Conservation (phyloP, 2,888 invertebrate genomes). For the Athalia circularis region DNA sequence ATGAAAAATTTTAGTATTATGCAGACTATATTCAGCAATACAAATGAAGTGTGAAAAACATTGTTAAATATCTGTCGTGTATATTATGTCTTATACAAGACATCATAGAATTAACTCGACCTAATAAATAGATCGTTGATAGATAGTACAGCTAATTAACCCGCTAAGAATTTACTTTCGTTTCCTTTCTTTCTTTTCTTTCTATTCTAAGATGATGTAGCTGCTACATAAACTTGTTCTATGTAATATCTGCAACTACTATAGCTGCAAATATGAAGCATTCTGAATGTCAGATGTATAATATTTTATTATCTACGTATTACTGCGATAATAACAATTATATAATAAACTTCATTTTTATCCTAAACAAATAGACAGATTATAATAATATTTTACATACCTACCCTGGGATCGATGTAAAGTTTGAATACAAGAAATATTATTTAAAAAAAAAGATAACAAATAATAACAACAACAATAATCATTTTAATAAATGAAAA, state of each 20-base stretch:
- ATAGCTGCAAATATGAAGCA: constrained; percentile 33
- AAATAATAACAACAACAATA: background rate
- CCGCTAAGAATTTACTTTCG: background rate
- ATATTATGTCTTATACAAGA: too few relatives aligned
- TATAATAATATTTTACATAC: constrained; percentile 2
- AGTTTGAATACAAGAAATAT: constrained; percentile 1
- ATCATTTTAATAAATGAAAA: background rate
- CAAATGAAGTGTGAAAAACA: too few relatives aligned
- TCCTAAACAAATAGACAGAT: background rate
- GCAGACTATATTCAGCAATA: background rate
- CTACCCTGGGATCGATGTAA: constrained; percentile 18
- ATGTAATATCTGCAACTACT: constrained; percentile 19
- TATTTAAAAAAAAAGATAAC: background rate
- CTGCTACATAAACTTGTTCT: constrained; percentile 10
- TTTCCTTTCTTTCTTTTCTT: constrained; percentile 8
- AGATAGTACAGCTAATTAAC: too few relatives aligned
- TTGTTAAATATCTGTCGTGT: too few relatives aligned
- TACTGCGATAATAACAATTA: background rate
- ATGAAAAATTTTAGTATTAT: constrained; percentile 11
- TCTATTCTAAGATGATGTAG: constrained; percentile 20
- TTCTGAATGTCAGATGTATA: constrained; percentile 18
- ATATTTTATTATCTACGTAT: constrained; percentile 10
- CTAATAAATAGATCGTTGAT: too few relatives aligned
- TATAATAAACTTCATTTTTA: constrained; percentile 21
- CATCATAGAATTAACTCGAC: too few relatives aligned